Evolutionary conservation across 2,797 vertebrate species (phyloP).

Genomic region (Falco columbarius): DNA sequence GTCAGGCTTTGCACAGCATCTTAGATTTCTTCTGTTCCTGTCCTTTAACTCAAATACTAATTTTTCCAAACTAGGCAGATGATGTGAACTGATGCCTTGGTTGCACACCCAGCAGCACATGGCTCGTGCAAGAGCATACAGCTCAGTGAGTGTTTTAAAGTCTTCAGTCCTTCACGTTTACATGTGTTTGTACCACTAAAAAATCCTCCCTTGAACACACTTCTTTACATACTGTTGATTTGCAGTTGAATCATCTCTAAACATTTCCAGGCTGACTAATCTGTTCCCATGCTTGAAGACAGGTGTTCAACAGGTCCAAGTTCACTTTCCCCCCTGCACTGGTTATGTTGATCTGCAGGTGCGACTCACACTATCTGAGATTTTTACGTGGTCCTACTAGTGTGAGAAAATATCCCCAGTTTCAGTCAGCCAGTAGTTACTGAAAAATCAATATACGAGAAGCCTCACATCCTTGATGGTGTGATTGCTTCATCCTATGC

Average conservation of each 20-base stretch:
- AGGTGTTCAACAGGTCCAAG: neutral
- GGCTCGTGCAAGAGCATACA: neutral
- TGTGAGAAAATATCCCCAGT: neutral
- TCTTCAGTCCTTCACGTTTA: neutral
- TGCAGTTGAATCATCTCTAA: neutral
- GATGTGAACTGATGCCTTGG: neutral
- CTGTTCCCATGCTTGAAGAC: neutral
- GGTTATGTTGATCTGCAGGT: neutral
- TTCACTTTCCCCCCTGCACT: neutral
- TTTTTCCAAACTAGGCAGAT: neutral
- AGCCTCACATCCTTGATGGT: neutral
- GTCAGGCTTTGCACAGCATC: neutral
- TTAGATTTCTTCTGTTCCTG: neutral
- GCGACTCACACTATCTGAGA: neutral
- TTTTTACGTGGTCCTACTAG: neutral
- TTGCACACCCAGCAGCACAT: neutral
- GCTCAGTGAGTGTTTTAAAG: neutral
- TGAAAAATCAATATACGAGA: neutral
- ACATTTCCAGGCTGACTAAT: neutral
- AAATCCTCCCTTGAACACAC: neutral
- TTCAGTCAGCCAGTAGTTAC: neutral
- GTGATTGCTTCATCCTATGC: neutral
- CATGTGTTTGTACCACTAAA: neutral
- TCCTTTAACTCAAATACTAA: neutral
- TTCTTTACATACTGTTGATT: neutral